phyloP scores from a whole-genome alignment of 2,797 vertebrate species.

The Tympanoctomys barrerae region DNA sequence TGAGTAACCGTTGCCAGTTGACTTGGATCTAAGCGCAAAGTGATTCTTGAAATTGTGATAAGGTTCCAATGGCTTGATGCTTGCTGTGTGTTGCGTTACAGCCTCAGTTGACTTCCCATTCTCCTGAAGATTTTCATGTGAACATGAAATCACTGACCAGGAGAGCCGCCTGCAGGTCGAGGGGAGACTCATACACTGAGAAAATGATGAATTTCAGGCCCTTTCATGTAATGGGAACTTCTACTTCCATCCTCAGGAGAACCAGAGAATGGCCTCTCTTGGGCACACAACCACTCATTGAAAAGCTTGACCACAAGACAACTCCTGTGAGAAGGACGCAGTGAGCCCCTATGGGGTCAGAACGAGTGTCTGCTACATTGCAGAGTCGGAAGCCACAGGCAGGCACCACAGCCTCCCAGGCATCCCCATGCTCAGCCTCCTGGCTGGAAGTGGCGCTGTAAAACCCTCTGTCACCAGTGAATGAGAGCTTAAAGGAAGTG shows the following conservation, averaged over 20 bases:
- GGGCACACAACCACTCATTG: rapidly evolving
- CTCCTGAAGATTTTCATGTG: neutral
- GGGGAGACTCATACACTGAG: neutral
- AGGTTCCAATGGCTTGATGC: neutral
- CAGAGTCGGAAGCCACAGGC: neutral
- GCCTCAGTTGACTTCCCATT: neutral
- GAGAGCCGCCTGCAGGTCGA: neutral
- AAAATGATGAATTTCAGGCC: neutral
- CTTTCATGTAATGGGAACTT: neutral
- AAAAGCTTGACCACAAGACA: neutral
- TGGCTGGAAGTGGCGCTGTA: neutral
- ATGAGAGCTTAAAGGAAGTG: neutral
- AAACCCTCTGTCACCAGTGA: neutral
- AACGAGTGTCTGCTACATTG: too few species aligned
- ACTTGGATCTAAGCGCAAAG: neutral
- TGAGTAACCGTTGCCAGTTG: neutral
- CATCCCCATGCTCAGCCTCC: neutral
- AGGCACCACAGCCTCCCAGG: neutral
- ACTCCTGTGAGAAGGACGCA: rapidly evolving
- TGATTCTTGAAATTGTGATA: neutral
- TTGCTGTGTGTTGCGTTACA: neutral
- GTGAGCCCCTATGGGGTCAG: neutral
- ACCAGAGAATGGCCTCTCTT: neutral
- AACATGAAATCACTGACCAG: neutral
- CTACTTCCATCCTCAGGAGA: neutral